These are phyloP conservation scores for Riptortus pedestris DNA, from an alignment of 1,140 invertebrate species.

Conservation along the genomic window DNA sequence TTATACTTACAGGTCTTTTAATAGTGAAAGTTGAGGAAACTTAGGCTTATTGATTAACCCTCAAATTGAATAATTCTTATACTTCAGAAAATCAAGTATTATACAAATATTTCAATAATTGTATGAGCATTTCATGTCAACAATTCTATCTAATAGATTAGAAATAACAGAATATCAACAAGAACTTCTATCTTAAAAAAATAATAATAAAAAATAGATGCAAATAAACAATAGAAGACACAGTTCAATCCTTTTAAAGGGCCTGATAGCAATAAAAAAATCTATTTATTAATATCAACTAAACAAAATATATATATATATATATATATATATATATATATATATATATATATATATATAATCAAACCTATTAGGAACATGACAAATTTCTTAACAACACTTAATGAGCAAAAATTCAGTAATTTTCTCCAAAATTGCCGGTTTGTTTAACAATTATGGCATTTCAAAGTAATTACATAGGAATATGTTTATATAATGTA, in stretches of 20 bases:
- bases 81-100: conserved; percentile 9
- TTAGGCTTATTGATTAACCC: too few relatives aligned
- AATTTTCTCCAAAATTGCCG: neutral
- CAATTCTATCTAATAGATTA: conserved; percentile 13
- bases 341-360: neutral
- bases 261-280: neutral
- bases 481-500: too few relatives aligned
- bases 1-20: too few relatives aligned
- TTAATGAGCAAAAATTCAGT: neutral
- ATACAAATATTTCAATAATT: neutral
- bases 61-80: neutral
- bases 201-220: neutral
- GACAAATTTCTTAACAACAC: neutral
- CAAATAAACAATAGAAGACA: neutral
- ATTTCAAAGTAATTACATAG: too few relatives aligned
- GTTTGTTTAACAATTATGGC: neutral
- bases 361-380: conserved; percentile 9
- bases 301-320: too few relatives aligned
- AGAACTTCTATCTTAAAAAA: neutral
- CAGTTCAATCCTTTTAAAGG: conserved; percentile 8
- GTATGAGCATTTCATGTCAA: conserved; percentile 12
- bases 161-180: conserved; percentile 13
- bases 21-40: too few relatives aligned
- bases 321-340: too few relatives aligned
- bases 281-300: neutral